A percentile compares a stretch with the other conserved stretches of the same genome.
Evolutionary conservation across 35 echinoderm and acorn worm species (phyloP).

Genomic region (Ptychodera flava): DNA sequence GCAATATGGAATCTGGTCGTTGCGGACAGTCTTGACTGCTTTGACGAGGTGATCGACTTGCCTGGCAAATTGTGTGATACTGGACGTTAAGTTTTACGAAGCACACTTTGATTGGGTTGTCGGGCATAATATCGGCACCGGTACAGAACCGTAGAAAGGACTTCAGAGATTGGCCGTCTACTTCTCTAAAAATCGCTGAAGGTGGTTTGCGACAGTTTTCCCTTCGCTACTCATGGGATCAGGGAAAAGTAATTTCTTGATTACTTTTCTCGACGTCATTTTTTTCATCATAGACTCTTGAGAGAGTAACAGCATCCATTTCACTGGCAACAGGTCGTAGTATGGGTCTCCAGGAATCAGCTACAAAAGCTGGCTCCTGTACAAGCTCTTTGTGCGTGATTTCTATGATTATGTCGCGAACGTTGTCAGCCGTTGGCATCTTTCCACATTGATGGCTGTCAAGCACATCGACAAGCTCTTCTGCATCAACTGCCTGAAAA

Average conservation of each 20-base stretch:
- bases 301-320: not conserved
- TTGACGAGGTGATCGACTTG: too few relatives aligned
- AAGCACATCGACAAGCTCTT: conserved; percentile 27
- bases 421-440: conserved; percentile 24
- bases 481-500: conserved; percentile 5
- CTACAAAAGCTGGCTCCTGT: conserved; percentile 33
- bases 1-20: too few relatives aligned
- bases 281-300: not conserved
- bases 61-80: not conserved
- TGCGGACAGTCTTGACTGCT: too few relatives aligned
- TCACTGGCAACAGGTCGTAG: not conserved
- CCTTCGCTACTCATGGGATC: not conserved
- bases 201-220: not conserved
- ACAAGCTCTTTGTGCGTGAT: conserved; percentile 36
- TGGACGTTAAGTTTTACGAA: not conserved
- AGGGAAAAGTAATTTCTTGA: not conserved
- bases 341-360: conserved; percentile 18
- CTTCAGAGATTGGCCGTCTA: not conserved
- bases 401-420: not conserved
- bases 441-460: conserved; percentile 28
- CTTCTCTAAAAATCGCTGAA: not conserved
- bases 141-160: not conserved
- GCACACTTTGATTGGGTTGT: not conserved
- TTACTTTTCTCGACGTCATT: not conserved
- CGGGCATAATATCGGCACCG: not conserved